Base-by-base conservation (phyloP, 2,797 vertebrate species). In the Gallinago stenura region DNA sequence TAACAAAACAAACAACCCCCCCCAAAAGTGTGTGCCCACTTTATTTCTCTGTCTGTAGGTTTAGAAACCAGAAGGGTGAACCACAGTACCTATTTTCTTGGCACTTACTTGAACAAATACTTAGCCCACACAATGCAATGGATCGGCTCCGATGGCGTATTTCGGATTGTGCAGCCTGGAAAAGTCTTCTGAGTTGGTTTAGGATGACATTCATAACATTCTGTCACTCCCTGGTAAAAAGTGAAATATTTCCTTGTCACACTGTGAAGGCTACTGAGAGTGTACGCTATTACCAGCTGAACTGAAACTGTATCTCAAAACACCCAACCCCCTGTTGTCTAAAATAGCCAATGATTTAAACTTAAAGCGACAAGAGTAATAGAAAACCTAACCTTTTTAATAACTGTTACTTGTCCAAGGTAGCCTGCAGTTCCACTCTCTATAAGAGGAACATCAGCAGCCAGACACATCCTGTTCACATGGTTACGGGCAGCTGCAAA, bases 51-150 rank as follows among this genome's bases (percentile, higher is more conserved):
- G 6, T 48, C 35, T 62, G 31, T 24, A 61, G 6, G 33, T 16
- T 91, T 72, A 68, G 35, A 88, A 88, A 77, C 6, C 10, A 72
- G 26, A 35, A 65, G 12, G 83, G 24, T 20, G 54, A 77, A 46
- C 13, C 25, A 68, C 7, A 60, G 28, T 7, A 66, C 10, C 48
- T 21, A 7, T 43, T 69, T 71, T 72, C 12, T 33, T 12, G 50
- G 37, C 30, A 95, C 99, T 98, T 98, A 99, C 99, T 99, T 99
- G 98, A 99, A 99, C 95, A 99, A 98, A 97, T 99, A 99, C 93
- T 99, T 99, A 88, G 99, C 99, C 99, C 99, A 99, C 64, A 99
- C 99, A 15, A 99, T 99, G 98, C 99, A 99, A 92, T 99, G 99
- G 95, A 99, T 99, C 75, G 99, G 99, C 94, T 99, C 99, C 0